Base-by-base conservation (phyloP, 2,113 vertebrate genomes). In the Zingel zingel region DNA sequence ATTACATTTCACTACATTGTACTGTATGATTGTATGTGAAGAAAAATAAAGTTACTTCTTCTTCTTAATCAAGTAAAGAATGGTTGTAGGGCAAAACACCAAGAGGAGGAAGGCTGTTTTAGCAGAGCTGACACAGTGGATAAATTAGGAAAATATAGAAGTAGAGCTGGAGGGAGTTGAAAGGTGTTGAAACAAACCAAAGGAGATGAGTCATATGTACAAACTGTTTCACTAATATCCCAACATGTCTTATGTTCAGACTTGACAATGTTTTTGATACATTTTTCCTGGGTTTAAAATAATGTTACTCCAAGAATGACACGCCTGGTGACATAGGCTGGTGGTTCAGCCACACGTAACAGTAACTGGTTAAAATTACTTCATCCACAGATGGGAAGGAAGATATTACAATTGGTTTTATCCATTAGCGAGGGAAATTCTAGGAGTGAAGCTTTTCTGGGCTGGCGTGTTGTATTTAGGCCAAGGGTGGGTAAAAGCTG, bases 361-460 rank as follows among this genome's bases (percentile, higher is more conserved):
- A 67, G 43, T 43, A 58, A 69, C 36, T 19, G 18, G 77, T 70
- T 84, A 54, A 81, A 63, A 82, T 64, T 39, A 82, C 59, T 79
- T 64, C 14, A 83, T 85, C 43, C 66, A 66, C 51, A 47, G 23
- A 79, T 47, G 65, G 53, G 73, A 67, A 84, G 83, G 67, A 87
- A 85, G 62, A 59, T 73, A 74, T 77, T 81, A 68, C 62, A 76
- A 54, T 57, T 56, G 19, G 43, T 67, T 83, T 77, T 39, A 67
- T 56, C 82, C 81, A 69, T 43, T 18, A 80, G 73, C 18, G 47
- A 91, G 77, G 74, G 82, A 86, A 89, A 77, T 78, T 84, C 75
- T 87, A 33, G 74, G 83, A 89, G 82, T 58, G 57, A 78, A 36
- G 70, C 63, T 74, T 75, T 83, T 81, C 50, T 83, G 71, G 62